Percentiles rank a stretch among this genome's conserved stretches.
Conservation (phyloP, 2,888 invertebrate genomes). For the Incurvaria masculella region DNA sequence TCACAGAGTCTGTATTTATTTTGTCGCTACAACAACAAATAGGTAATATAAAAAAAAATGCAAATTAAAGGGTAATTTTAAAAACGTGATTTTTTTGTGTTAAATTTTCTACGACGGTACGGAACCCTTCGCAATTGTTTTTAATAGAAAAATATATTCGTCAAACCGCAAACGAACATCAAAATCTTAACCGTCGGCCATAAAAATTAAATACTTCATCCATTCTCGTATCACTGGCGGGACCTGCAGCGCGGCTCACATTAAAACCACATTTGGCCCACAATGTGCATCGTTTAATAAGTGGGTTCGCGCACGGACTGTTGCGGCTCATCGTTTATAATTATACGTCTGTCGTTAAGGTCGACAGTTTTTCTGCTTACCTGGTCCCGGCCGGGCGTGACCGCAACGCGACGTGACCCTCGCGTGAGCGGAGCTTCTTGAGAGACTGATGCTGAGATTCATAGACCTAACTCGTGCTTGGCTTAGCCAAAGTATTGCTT, state of each 20-base stretch:
- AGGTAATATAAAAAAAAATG: no score
- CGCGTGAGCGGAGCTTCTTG: no score
- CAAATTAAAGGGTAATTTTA: no score
- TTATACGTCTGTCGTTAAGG: conserved; percentile 41
- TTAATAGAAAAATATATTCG: conserved; percentile 12
- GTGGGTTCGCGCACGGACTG: conserved; percentile 28
- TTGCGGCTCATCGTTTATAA: conserved; percentile 47
- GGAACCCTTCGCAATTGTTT: no score
- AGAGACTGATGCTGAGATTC: no score
- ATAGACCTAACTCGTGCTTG: no score
- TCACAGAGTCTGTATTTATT: no score
- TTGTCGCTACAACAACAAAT: no score
- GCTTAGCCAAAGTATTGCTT: no score
- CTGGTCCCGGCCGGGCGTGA: conserved; percentile 19
- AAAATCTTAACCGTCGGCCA: conserved; percentile 24
- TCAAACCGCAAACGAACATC: conserved; percentile 16
- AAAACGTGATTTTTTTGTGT: no score
- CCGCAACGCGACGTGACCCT: no score
- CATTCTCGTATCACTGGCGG: conserved; percentile 35
- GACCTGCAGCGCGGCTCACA: conserved; percentile 27
- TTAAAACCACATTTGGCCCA: conserved; percentile 52
- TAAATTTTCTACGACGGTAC: no score
- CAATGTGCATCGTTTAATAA: conserved; percentile 41
- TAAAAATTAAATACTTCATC: conserved; percentile 7
- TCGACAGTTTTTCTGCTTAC: conserved; percentile 36